Percentiles rank a stretch among this genome's conserved stretches.
phyloP scores from a whole-genome alignment of 2,888 invertebrate species.

The Pollenia griseotomentosa region DNA sequence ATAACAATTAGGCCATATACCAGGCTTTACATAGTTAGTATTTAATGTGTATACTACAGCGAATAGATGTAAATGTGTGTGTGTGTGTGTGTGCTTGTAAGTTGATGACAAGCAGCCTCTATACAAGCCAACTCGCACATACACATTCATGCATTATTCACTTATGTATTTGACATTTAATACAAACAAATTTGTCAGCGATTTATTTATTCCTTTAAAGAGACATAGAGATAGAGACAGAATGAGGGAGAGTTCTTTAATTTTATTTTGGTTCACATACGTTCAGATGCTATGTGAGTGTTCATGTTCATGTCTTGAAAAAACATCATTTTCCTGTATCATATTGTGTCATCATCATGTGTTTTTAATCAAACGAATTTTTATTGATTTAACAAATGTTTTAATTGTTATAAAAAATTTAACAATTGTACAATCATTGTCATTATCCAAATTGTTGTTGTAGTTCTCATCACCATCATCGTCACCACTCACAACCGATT shows the following conservation, averaged over 20 bases:
- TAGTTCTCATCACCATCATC: not conserved
- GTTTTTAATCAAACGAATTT: constrained; percentile 49
- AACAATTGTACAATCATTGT: constrained; percentile 48
- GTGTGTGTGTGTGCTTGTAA: not conserved
- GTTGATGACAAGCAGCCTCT: constrained; percentile 9
- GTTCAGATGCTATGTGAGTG: not conserved
- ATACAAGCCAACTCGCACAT: constrained; percentile 16
- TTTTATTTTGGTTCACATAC: not conserved
- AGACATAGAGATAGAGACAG: not conserved
- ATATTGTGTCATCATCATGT: constrained; percentile 41
- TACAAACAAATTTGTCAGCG: constrained; percentile 53
- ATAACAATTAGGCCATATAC: constrained; percentile 47
- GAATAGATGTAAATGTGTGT: not conserved
- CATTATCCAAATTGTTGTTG: constrained; percentile 17
- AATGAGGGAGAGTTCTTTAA: no score
- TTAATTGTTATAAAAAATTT: constrained; percentile 53
- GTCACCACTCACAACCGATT: not conserved
- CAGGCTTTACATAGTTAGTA: not conserved
- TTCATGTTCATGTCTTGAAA: not conserved
- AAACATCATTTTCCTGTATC: not conserved
- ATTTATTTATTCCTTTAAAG: constrained; percentile 51
- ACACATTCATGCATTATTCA: constrained; percentile 24
- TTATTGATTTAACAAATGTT: constrained; percentile 44
- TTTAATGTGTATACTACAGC: not conserved
- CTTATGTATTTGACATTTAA: constrained; percentile 42